phyloP scores from a whole-genome alignment of 2,888 invertebrate species.

The Malthinus flaveolus region DNA sequence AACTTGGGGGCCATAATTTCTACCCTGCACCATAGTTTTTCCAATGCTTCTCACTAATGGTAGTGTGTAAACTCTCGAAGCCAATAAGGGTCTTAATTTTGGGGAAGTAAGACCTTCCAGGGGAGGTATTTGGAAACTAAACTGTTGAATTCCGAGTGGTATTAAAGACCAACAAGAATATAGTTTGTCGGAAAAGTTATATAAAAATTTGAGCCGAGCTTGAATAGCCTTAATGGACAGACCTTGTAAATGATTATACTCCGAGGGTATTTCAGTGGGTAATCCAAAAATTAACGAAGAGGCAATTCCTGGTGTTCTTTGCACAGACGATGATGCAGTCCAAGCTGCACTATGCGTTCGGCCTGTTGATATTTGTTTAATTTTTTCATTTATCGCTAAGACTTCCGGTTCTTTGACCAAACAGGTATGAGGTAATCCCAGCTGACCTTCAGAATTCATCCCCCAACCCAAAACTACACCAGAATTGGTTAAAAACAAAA shows the following conservation, averaged over 20 bases:
- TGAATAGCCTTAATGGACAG: conserved; percentile 58
- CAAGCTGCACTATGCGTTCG: conserved; percentile 66
- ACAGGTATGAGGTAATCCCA: conserved; percentile 62
- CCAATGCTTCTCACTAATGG: conserved; percentile 66
- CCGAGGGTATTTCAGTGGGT: conserved; percentile 60
- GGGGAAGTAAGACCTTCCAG: conserved; percentile 54
- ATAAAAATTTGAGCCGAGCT: conserved; percentile 60
- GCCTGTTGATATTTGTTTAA: conserved; percentile 66
- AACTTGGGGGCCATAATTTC: conserved; percentile 68
- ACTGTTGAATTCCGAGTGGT: conserved; percentile 55
- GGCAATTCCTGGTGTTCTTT: conserved; percentile 57
- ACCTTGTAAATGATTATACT: conserved; percentile 60
- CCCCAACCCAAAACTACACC: conserved; percentile 67
- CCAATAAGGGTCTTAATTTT: conserved; percentile 58
- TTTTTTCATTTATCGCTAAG: conserved; percentile 58
- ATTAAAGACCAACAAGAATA: conserved; percentile 63
- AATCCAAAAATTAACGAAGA: conserved; percentile 57
- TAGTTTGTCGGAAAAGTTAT: conserved; percentile 65
- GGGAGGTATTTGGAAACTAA: conserved; percentile 51
- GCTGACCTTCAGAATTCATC: conserved; percentile 65
- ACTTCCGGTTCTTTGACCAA: conserved; percentile 61
- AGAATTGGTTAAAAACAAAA: conserved; percentile 59
- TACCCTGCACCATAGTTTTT: conserved; percentile 69
- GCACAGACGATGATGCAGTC: conserved; percentile 60
- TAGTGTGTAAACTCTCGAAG: conserved; percentile 64